Base-by-base conservation (phyloP, 2,888 invertebrate genomes). In the Argyresthia goedartella region DNA sequence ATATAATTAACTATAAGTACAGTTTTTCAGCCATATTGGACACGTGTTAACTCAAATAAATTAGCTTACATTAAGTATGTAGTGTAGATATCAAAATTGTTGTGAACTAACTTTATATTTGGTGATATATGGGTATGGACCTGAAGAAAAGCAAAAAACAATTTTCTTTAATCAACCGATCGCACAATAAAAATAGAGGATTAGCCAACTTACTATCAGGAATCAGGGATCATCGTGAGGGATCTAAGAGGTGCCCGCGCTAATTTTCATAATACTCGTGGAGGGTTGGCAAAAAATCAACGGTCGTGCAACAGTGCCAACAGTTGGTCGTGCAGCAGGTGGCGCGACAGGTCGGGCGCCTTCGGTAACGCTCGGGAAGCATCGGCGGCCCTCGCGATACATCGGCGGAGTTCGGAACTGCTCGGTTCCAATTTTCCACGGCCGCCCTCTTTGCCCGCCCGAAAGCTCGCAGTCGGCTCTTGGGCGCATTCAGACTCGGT, bases 271-370 rank as follows among this genome's bases (percentile, higher is more conserved):
- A 69, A 72, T 71, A 25, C 25, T 72, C 63, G 60, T 65, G 70
- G 65, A 39, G 71, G 73, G 71, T 71, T 73, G 70, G 74, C 73
- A 78, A 84, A 82, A 85, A 84, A 81, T 77, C 79, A 84, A 85
- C 86, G 81, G 85, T 79, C 81, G 81, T 68, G 81, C 81, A 85
- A 85, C 85, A 85, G 85, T 85, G 68, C 80, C 81, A 85, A 85
- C 85, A 85, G 85, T 85, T 86, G 85, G 84, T 69, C 64, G 67
- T 61, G 73, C 67, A 76, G 82, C 84, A 84, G 85, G 85, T 84
- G 84, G 82, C 74, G 73, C 73, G 82, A 78, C 84, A 84, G 84
- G 85, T 82, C 81, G 70, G 61, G 53, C 11, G 44, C 51, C 51
- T 60, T 60, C 60, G 63, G 51, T 52, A 54, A 48, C 54, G 61